Percentiles rank a stretch among this genome's conserved stretches.
Conservation (phyloP, 2,797 vertebrate species). For the Lerista edwardsae region DNA sequence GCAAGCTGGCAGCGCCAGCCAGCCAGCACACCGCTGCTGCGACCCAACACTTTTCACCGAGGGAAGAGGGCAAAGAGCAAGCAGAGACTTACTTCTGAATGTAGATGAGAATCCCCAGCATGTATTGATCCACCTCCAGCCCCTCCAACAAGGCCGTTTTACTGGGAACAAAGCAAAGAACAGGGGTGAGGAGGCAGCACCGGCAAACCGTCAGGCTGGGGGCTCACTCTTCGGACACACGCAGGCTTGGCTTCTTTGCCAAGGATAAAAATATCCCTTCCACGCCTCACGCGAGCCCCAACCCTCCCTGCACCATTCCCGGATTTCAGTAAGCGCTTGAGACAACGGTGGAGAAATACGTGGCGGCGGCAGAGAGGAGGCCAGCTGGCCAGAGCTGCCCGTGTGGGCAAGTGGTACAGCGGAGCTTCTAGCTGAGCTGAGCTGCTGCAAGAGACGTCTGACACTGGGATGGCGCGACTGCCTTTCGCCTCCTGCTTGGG, state of each 20-base stretch:
- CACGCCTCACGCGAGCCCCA: neutral
- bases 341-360: neutral
- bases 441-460: neutral
- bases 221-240: neutral
- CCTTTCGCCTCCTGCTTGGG: neutral
- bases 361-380: neutral
- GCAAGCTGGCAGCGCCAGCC: accelerated
- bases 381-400: too few relatives aligned
- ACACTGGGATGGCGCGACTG: accelerated
- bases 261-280: neutral
- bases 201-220: neutral
- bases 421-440: neutral
- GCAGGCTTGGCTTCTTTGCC: neutral
- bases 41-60: neutral
- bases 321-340: neutral
- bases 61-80: neutral
- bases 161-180: conserved; percentile 72
- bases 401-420: too few relatives aligned
- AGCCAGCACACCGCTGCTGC: neutral
- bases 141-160: conserved; percentile 94
- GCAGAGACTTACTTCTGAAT: conserved; percentile 90
- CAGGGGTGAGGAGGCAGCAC: neutral
- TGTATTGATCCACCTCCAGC: conserved; percentile 96
- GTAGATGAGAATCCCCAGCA: conserved; percentile 94
- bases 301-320: neutral